Evolutionary conservation across 2,888 invertebrate species (phyloP), one percentile per base, ranked within the genome.

Genomic region (Lepetodrilus schrolli): DNA sequence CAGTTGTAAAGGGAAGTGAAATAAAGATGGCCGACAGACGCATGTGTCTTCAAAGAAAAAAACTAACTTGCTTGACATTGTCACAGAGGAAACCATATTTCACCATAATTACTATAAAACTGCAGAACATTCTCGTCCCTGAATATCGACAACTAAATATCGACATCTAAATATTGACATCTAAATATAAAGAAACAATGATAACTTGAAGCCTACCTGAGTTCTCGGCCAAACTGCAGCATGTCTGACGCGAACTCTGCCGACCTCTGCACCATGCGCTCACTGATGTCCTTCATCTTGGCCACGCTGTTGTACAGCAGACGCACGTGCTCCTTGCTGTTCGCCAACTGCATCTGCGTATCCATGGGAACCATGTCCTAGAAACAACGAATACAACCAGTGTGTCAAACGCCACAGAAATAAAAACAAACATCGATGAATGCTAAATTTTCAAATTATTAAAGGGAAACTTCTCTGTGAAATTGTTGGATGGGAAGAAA

Each of bases 341-440:
- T 87, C 30, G 84, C 78, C 66, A 90, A 83, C 78, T 91, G 90
- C 48, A 82, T 81, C 76, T 90, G 89, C n/a, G 90, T 90, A 80
- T 91, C 90, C 84, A 89, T 84, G 4, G 91, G 90, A 72, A 91
- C 89, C 50, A 91, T 78, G 58, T 90, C 90, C 90, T 90, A 74
- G 17, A 82, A 65, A 47, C 43, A 43, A n/a, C n/a, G n/a, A n/a
- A n/a, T n/a, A n/a, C n/a, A n/a, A n/a, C n/a, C n/a, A n/a, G n/a
- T n/a, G n/a, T n/a, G n/a, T n/a, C n/a, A n/a, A n/a, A n/a, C n/a
- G n/a, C n/a, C n/a, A n/a, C n/a, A n/a, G n/a, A n/a, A n/a, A n/a
- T n/a, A n/a, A n/a, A n/a, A n/a, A n/a, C n/a, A n/a, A n/a, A n/a
- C n/a, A n/a, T n/a, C n/a, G n/a, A n/a, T n/a, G n/a, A n/a, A n/a